A percentile compares a stretch with the other conserved stretches of the same genome.
These are phyloP conservation scores for Parotocinclus haroldoi DNA, from an alignment of 2,797 vertebrate genomes.

Conservation along the genomic window DNA sequence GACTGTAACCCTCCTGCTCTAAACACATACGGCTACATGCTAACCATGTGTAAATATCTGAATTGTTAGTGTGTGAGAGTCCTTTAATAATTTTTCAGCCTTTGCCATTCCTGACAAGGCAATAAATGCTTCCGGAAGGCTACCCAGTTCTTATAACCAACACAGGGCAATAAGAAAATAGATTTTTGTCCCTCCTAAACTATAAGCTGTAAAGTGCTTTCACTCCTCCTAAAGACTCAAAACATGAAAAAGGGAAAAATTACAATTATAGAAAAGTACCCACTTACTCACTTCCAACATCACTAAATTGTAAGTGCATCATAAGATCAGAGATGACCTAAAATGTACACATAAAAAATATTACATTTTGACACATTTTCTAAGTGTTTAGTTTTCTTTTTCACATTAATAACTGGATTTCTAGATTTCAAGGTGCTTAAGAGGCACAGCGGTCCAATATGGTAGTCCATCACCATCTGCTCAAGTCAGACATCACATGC, in stretches of 20 bases:
- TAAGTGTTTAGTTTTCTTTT: too few relatives aligned
- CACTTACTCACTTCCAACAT: too few relatives aligned
- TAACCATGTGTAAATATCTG: neutral
- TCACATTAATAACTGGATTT: too few relatives aligned
- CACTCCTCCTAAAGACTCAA: conserved; percentile 26
- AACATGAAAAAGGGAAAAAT: conserved; percentile 16
- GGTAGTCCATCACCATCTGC: too few relatives aligned
- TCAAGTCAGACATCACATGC: too few relatives aligned
- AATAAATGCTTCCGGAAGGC: conserved; percentile 7
- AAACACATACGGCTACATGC: neutral
- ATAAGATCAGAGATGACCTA: too few relatives aligned
- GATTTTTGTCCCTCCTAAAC: conserved; percentile 60
- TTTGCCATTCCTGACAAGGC: neutral
- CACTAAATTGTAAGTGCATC: too few relatives aligned
- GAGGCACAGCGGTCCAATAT: too few relatives aligned
- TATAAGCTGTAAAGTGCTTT: conserved; percentile 24
- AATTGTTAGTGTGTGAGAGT: neutral
- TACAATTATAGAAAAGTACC: conserved; percentile 13
- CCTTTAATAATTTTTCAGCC: neutral
- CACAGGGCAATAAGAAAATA: conserved; percentile 64
- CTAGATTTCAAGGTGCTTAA: too few relatives aligned
- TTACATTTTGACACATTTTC: too few relatives aligned
- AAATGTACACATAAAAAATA: too few relatives aligned
- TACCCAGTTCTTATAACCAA: conserved; percentile 65
- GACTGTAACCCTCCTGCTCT: conserved; percentile 1